These are phyloP conservation scores for Xestia c-nigrum DNA, from an alignment of 2,888 invertebrate species.

Conservation along the genomic window DNA sequence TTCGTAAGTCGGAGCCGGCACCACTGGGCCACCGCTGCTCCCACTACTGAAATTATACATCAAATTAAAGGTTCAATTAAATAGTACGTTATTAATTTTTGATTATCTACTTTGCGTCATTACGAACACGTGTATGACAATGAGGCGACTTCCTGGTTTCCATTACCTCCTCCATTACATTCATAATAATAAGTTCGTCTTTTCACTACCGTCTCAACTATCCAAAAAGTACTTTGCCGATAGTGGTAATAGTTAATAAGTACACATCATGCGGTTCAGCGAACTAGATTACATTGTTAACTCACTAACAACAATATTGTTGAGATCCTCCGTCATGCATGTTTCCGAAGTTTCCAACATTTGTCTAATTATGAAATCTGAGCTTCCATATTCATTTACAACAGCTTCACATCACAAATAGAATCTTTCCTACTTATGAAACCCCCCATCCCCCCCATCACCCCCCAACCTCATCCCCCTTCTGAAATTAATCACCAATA, in stretches of 20 bases:
- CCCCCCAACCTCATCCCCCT: no score
- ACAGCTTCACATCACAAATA: background rate
- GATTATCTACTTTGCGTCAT: background rate
- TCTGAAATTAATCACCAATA: slow-evolving; percentile 24
- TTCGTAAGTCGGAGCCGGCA: no score
- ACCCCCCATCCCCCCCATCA: background rate
- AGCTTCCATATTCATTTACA: slow-evolving; percentile 15
- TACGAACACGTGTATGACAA: background rate
- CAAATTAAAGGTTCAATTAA: background rate
- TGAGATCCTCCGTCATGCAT: slow-evolving; percentile 25
- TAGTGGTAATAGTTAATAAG: slow-evolving; percentile 20
- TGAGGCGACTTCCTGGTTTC: background rate
- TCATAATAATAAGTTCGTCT: background rate
- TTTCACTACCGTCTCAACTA: background rate
- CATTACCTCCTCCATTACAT: background rate
- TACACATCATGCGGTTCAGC: slow-evolving; percentile 6
- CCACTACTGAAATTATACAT: no score
- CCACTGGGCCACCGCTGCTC: no score
- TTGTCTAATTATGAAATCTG: slow-evolving; percentile 18
- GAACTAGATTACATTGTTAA: slow-evolving; percentile 22
- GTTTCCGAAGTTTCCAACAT: slow-evolving; percentile 34
- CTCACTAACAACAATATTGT: slow-evolving; percentile 6
- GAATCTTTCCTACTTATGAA: background rate
- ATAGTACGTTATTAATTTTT: background rate
- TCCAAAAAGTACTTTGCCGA: background rate